Conservation (phyloP, 37 sponge, comb jelly and placozoan species). For the Ephydatia muelleri region DNA sequence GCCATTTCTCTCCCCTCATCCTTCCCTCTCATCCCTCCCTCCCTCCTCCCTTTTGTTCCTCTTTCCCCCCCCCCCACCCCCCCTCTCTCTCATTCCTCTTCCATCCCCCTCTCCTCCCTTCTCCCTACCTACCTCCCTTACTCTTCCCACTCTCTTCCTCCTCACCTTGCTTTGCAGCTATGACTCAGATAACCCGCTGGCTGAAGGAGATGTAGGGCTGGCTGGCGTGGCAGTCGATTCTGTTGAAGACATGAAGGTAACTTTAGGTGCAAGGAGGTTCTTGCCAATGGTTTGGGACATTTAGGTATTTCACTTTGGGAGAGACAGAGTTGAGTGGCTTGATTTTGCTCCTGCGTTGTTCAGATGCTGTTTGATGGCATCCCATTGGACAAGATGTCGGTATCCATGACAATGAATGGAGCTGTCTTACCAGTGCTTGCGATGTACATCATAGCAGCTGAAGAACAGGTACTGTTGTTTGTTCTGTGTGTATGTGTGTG, state of each 20-base stretch:
- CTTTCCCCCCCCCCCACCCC: not conserved
- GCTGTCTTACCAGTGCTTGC: conserved; percentile 96
- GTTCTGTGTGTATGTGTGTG: not conserved
- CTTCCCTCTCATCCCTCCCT: not conserved
- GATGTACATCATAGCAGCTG: conserved; percentile 98
- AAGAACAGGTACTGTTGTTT: conserved; percentile 72
- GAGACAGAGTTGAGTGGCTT: not conserved
- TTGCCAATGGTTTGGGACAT: not conserved
- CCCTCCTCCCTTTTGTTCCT: not conserved
- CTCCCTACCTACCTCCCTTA: conserved; percentile 13
- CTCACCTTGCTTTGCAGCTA: conserved; percentile 82
- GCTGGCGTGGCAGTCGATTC: conserved; percentile 98
- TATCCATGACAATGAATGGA: conserved; percentile 99
- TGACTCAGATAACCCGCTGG: conserved; percentile 58
- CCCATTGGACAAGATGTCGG: conserved; percentile 97
- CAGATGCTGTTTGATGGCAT: conserved; percentile 92
- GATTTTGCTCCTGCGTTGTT: not conserved
- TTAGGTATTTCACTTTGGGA: not conserved
- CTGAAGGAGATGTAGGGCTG: conserved; percentile 89
- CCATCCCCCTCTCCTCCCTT: not conserved
- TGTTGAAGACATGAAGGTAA: conserved; percentile 98
- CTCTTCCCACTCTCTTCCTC: conserved; percentile 21
- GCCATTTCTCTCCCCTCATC: no score
- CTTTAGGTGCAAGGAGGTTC: no score
- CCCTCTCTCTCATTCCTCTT: not conserved